Conservation (phyloP, 2,797 vertebrate species). For the Diglossa cyanea region DNA sequence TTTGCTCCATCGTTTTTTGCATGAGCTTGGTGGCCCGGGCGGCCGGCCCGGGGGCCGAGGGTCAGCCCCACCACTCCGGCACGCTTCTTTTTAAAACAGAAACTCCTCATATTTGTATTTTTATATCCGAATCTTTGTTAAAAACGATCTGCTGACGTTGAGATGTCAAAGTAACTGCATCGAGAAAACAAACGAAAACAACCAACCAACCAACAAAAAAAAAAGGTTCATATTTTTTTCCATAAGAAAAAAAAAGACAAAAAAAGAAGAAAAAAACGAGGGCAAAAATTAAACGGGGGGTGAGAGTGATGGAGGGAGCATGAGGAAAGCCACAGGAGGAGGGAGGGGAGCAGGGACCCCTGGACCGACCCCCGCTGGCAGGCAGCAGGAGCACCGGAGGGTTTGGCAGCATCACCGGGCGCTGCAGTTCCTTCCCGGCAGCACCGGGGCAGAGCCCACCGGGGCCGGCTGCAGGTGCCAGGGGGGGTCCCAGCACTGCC, state of each 20-base stretch:
- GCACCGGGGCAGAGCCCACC: background rate
- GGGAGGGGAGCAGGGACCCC: background rate
- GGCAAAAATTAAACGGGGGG: background rate
- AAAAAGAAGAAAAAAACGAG: constrained; percentile 30
- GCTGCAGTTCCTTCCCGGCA: background rate
- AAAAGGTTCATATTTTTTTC: constrained; percentile 73
- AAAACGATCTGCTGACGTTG: constrained; percentile 83
- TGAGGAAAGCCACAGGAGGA: background rate
- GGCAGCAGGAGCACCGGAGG: background rate
- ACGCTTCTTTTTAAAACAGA: constrained; percentile 91
- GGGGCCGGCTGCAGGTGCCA: background rate
- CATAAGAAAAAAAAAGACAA: constrained; percentile 72
- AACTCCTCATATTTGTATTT: constrained; percentile 97
- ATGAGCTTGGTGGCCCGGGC: constrained; percentile 90
- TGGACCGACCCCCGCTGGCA: background rate
- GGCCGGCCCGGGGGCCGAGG: constrained; percentile 82
- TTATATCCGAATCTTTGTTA: constrained; percentile 99
- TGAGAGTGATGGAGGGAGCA: background rate
- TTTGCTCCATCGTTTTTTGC: constrained; percentile 91
- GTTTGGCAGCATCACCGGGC: background rate
- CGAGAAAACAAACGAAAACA: constrained; percentile 53
- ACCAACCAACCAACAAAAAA: constrained; percentile 30
- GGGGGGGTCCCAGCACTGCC: background rate
- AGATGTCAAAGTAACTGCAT: constrained; percentile 86
- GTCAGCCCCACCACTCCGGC: constrained; percentile 83